These are phyloP conservation scores for Dryobates pubescens DNA, from an alignment of 2,797 vertebrate genomes.

Conservation along the genomic window DNA sequence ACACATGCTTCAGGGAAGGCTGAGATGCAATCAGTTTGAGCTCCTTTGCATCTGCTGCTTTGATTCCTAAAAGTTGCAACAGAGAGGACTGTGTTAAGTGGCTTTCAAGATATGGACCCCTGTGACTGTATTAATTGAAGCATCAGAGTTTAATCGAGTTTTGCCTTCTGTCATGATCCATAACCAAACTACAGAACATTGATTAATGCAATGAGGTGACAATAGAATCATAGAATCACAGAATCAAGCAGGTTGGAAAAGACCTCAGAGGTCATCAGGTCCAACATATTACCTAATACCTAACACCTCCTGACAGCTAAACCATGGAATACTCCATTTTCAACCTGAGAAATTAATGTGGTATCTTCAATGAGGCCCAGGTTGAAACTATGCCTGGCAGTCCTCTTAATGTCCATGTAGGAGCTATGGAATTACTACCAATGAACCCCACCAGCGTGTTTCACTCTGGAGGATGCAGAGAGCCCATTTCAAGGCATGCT, in stretches of 20 bases:
- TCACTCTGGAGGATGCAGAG: background rate
- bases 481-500: background rate
- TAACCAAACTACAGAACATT: background rate
- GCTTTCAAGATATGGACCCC: background rate
- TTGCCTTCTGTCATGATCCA: background rate
- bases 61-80: slow-evolving; percentile 82
- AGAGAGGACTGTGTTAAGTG: background rate
- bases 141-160: background rate
- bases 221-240: background rate
- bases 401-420: background rate
- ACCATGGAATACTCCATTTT: background rate
- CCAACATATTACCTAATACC: too few species aligned
- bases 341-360: background rate
- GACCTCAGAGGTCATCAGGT: too few species aligned
- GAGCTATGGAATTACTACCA: background rate
- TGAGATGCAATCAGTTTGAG: slow-evolving; percentile 89
- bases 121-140: background rate
- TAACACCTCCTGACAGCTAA: too few species aligned
- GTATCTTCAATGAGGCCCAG: background rate
- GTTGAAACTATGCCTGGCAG: background rate
- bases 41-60: slow-evolving; percentile 89
- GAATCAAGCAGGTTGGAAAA: too few species aligned
- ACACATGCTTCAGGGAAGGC: slow-evolving; percentile 86
- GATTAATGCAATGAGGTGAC: background rate
- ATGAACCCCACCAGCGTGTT: background rate